phyloP scores from a whole-genome alignment of 2,113 vertebrate species.

The Perccottus glenii region DNA sequence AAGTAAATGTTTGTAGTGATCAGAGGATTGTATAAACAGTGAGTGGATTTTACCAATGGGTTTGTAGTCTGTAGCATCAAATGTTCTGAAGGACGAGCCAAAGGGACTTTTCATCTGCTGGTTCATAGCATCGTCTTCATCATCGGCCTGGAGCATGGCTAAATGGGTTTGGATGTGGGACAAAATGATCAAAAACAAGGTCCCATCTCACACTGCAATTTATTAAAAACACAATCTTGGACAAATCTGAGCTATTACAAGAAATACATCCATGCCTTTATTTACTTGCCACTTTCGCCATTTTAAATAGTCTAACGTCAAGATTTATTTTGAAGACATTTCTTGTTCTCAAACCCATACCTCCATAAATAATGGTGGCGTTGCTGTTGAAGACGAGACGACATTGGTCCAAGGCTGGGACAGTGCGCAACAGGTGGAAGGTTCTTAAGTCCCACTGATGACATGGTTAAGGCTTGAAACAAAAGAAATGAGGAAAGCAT shows the following conservation, averaged over 20 bases:
- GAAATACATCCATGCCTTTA: too few relatives aligned
- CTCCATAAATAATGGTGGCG: conserved; percentile 96
- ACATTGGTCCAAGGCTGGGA: conserved; percentile 95
- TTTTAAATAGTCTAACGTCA: too few relatives aligned
- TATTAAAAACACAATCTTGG: too few relatives aligned
- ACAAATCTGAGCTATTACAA: too few relatives aligned
- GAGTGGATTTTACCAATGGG: conserved; percentile 85
- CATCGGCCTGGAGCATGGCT: conserved; percentile 96
- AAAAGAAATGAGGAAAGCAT: too few relatives aligned
- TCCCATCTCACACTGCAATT: background rate
- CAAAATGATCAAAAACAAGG: background rate
- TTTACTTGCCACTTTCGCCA: too few relatives aligned
- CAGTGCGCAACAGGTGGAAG: conserved; percentile 94
- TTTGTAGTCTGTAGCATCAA: conserved; percentile 97
- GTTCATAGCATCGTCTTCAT: conserved; percentile 92
- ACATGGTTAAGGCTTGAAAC: conserved; percentile 72
- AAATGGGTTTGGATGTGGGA: background rate
- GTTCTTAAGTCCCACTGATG: conserved; percentile 96
- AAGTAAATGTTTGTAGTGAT: too few relatives aligned
- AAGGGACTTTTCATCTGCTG: conserved; percentile 97
- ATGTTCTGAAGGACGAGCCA: conserved; percentile 96
- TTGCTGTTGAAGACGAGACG: conserved; percentile 97
- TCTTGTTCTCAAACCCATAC: conserved; percentile 65
- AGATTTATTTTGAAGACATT: too few relatives aligned
- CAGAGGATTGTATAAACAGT: background rate